Evolutionary conservation across 2,888 invertebrate genomes (phyloP).

Genomic region (Campoplex capitator): DNA sequence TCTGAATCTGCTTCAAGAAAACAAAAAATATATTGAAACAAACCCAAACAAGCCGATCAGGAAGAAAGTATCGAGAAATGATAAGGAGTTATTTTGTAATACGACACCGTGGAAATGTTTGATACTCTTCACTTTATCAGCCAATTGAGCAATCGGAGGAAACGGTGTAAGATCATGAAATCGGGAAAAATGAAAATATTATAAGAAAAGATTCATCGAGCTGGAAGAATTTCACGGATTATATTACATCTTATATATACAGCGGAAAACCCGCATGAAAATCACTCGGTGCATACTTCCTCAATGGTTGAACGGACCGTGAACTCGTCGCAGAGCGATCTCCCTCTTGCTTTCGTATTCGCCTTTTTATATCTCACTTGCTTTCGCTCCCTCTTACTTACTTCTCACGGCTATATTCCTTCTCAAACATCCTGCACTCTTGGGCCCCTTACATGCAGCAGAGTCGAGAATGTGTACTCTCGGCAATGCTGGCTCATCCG

Average conservation of each 20-base stretch:
- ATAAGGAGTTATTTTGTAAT: not conserved
- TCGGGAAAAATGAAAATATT: not conserved
- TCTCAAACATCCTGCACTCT: slow-evolving; percentile 64
- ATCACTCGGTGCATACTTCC: slow-evolving; percentile 55
- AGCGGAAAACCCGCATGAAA: slow-evolving; percentile 59
- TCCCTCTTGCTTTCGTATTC: not conserved
- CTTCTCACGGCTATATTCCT: slow-evolving; percentile 45
- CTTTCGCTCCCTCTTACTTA: slow-evolving; percentile 4
- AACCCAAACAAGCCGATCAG: not conserved
- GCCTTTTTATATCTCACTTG: not conserved
- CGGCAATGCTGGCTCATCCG: slow-evolving; percentile 26
- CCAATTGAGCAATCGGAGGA: slow-evolving; percentile 22
- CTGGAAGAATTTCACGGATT: slow-evolving; percentile 15
- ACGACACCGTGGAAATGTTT: not conserved
- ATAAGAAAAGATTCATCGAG: slow-evolving; percentile 33
- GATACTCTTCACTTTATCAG: not conserved
- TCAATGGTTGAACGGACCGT: slow-evolving; percentile 32
- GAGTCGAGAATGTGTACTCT: slow-evolving; percentile 64
- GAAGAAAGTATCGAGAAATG: not conserved
- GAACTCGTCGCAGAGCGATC: slow-evolving; percentile 15
- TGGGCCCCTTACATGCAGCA: slow-evolving; percentile 39
- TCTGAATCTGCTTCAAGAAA: not conserved
- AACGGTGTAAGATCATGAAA: slow-evolving; percentile 1
- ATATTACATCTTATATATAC: not conserved
- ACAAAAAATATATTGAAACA: not conserved